Percentiles rank a stretch among this genome's conserved stretches.
These are phyloP conservation scores for Urocyon cinereoargenteus DNA, from an alignment of 2,797 vertebrate species.

Conservation along the genomic window DNA sequence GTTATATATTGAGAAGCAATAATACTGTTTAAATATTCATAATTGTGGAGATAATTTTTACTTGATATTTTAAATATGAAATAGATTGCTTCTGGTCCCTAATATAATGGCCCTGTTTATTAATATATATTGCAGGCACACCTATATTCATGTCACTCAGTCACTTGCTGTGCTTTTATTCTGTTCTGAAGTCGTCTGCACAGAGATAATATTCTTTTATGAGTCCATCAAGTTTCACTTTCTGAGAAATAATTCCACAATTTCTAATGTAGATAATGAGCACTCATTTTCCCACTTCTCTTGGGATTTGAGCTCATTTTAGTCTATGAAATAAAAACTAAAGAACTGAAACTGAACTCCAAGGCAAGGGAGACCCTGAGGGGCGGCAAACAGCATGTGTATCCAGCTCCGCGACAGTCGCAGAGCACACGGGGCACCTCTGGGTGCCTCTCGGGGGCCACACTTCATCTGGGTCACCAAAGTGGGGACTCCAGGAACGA, in stretches of 20 bases:
- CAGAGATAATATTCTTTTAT: slow-evolving; percentile 63
- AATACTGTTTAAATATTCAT: slow-evolving; percentile 79
- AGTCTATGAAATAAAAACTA: neutral
- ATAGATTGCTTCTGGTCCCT: slow-evolving; percentile 36
- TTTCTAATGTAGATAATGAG: slow-evolving; percentile 43
- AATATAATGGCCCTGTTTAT: slow-evolving; percentile 9
- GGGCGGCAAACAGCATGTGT: neutral
- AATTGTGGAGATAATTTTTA: slow-evolving; percentile 73
- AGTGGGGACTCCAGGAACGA: neutral
- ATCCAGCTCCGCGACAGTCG: neutral
- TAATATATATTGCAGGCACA: slow-evolving; percentile 39
- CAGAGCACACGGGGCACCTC: rapidly evolving
- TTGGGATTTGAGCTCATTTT: neutral
- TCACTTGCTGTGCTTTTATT: neutral
- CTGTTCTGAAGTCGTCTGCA: slow-evolving; percentile 38
- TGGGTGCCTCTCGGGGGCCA: rapidly evolving
- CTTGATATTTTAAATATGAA: slow-evolving; percentile 75
- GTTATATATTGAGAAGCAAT: slow-evolving; percentile 74
- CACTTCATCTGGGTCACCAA: neutral
- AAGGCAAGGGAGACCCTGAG: neutral
- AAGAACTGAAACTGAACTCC: neutral
- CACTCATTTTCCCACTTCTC: neutral
- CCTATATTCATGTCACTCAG: slow-evolving; percentile 60
- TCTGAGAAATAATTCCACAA: slow-evolving; percentile 63
- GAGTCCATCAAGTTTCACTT: slow-evolving; percentile 49